Base-by-base conservation (phyloP, 2,888 invertebrate genomes). In the Drosophila nr. perissopoda region DNA sequence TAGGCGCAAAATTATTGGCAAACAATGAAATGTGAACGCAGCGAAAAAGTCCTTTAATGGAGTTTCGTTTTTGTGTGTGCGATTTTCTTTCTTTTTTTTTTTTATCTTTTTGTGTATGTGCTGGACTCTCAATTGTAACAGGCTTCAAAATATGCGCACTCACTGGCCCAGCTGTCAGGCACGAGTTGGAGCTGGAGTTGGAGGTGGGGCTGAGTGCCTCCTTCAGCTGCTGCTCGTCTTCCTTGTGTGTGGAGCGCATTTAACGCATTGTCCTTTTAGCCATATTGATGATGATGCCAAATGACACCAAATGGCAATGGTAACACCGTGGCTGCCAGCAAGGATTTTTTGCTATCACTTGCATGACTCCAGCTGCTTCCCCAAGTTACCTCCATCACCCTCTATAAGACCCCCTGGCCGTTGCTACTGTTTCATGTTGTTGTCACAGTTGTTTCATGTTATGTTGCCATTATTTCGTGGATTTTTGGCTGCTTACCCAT, bases 241-340 rank as follows among this genome's bases (percentile, higher is more conserved):
- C 2, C 27, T 27, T 21, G 29, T 25, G 54, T 27, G 42, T 38
- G 61, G 68, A 86, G 75, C 87, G 88, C 88, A 90, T 88, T 87
- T 90, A 90, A 90, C 90, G 90, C 90, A 88, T 88, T 88, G 91
- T 88, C 88, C 91, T 90, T 90, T 88, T 88, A 88, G 91, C 88
- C 88, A 85, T 88, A 88, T 88, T 88, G 88, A 88, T 88, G 89
- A 90, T 87, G 87, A 87, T 87, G 89, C 85, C 85, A 90, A 86
- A 86, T 86, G 85, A 86, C 85, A 89, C 83, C 88, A 81, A 89
- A 88, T 85, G 83, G 83, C 88, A 88, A 76, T 88, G 85, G 75
- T 88, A 85, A 90, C 78, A 85, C 90, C 83, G 87, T 88, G 83
- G 88, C 86, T 78, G 85, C 59, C 83, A 78, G 88, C 84, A 85